Conservation (phyloP, 1,140 invertebrate species). For the Heliconius hewitsoni region DNA sequence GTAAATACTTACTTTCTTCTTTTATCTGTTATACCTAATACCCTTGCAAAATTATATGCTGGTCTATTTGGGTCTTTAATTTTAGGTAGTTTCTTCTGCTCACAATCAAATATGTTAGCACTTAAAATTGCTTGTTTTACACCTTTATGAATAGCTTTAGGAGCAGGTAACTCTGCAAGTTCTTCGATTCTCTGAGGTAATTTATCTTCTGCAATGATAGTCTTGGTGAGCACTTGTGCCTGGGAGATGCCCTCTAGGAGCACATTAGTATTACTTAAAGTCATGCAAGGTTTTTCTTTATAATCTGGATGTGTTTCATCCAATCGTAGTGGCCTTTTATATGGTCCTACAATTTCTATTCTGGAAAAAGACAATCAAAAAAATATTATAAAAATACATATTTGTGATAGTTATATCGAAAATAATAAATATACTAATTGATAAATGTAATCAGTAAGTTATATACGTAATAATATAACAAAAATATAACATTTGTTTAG, state of each 20-base stretch:
- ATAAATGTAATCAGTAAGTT: neutral
- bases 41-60: constrained; percentile 86
- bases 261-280: constrained; percentile 84
- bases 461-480: too few relatives aligned
- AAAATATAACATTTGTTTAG: too few relatives aligned
- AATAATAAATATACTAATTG: neutral
- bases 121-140: constrained; percentile 84
- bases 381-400: too few relatives aligned
- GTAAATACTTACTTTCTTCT: constrained; percentile 85
- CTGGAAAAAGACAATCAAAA: constrained; percentile 51
- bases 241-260: constrained; percentile 87
- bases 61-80: constrained; percentile 86
- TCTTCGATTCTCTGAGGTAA: constrained; percentile 83
- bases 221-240: constrained; percentile 88
- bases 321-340: constrained; percentile 56
- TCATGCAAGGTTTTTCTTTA: constrained; percentile 83
- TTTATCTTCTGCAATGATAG: constrained; percentile 83
- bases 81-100: constrained; percentile 89
- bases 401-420: too few relatives aligned
- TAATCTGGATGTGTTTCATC: constrained; percentile 85
- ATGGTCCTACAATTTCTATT: constrained; percentile 76
- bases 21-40: constrained; percentile 86
- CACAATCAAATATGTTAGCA: constrained; percentile 89
- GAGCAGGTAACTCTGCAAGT: constrained; percentile 71
- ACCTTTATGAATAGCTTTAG: constrained; percentile 79